Conservation (phyloP, 2,888 invertebrate species). For the Ophioninae sp. region DNA sequence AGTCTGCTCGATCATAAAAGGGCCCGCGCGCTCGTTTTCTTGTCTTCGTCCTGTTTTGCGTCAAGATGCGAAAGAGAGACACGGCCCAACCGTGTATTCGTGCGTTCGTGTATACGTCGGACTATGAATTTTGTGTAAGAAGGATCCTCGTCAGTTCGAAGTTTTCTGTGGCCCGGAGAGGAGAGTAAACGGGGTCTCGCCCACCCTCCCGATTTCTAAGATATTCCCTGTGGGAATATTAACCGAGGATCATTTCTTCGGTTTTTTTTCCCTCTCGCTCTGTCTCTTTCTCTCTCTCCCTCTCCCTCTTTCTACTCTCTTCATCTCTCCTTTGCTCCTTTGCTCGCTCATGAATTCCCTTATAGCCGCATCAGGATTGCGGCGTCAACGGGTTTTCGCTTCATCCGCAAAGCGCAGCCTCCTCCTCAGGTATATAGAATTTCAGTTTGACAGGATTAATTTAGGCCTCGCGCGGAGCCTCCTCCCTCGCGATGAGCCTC, state of each 20-base stretch:
- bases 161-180: slow-evolving; percentile 48
- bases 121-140: slow-evolving; percentile 4
- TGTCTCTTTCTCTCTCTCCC: background rate
- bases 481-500: slow-evolving; percentile 34
- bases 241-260: slow-evolving; percentile 40
- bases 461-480: slow-evolving; percentile 51
- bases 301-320: slow-evolving; percentile 2
- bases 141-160: slow-evolving; percentile 32
- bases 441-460: slow-evolving; percentile 64
- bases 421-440: slow-evolving; percentile 61
- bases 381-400: slow-evolving; percentile 49
- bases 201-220: slow-evolving; percentile 39
- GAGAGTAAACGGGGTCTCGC: slow-evolving; percentile 54
- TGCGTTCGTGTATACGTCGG: background rate
- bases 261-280: slow-evolving; percentile 18
- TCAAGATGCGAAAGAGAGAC: slow-evolving; percentile 45
- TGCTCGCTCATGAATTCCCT: slow-evolving; percentile 46
- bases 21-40: slow-evolving; percentile 52
- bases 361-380: slow-evolving; percentile 51
- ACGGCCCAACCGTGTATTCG: slow-evolving; percentile 35
- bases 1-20: slow-evolving; percentile 63
- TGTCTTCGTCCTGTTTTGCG: slow-evolving; percentile 48
- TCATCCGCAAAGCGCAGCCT: slow-evolving; percentile 38
- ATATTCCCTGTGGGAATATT: slow-evolving; percentile 60
- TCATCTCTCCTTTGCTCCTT: slow-evolving; percentile 14